Percentiles rank a stretch among this genome's conserved stretches.
Conservation (phyloP, 2,113 vertebrate genomes). For the Gymnorhina tibicen region DNA sequence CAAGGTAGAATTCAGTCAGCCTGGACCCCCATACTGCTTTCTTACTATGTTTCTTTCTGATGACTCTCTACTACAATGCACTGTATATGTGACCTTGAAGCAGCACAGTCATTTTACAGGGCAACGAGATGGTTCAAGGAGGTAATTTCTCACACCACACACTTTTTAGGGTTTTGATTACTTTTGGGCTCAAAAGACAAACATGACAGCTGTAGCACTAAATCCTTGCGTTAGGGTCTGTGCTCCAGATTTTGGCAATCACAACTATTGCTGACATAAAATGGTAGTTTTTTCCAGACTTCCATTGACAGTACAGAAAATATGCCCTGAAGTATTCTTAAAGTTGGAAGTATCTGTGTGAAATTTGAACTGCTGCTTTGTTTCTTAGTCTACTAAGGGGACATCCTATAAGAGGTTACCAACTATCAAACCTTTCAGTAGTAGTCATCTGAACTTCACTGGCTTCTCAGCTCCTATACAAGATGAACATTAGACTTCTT, state of each 20-base stretch:
- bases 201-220: background rate
- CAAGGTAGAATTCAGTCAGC: background rate
- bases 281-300: background rate
- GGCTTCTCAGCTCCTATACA: background rate
- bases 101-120: background rate
- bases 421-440: background rate
- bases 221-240: background rate
- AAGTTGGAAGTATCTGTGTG: background rate
- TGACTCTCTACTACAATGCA: background rate
- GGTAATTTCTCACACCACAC: background rate
- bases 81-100: background rate
- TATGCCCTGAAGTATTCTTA: background rate
- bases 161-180: background rate
- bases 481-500: accelerated
- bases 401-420: background rate
- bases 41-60: background rate
- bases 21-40: background rate
- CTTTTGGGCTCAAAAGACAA: background rate
- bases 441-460: background rate
- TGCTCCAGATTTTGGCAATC: background rate
- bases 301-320: background rate
- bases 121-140: background rate
- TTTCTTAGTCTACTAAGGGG: background rate
- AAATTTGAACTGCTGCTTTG: background rate
- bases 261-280: background rate